phyloP scores from a whole-genome alignment of 2,888 invertebrate genomes.

The Xestia xanthographa region DNA sequence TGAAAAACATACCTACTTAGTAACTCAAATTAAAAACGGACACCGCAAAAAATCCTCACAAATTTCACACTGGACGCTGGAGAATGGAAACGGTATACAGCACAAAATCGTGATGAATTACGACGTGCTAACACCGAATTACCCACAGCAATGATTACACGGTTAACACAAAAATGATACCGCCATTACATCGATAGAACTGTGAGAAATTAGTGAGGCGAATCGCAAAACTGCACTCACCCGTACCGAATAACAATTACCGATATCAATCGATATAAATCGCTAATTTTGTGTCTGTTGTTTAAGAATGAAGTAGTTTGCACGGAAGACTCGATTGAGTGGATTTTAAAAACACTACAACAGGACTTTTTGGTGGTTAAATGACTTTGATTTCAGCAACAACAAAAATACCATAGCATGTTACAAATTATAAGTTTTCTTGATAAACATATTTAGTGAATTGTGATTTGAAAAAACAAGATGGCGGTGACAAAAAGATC shows the following conservation, averaged over 20 bases:
- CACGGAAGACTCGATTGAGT: constrained; percentile 30
- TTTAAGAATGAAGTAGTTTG: constrained; percentile 41
- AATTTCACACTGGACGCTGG: constrained; percentile 17
- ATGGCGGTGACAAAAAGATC: neutral
- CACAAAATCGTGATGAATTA: constrained; percentile 76
- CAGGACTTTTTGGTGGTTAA: neutral
- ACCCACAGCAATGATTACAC: constrained; percentile 76
- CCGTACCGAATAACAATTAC: constrained; percentile 68
- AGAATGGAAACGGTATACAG: constrained; percentile 63
- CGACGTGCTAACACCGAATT: constrained; percentile 79
- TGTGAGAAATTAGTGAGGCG: constrained; percentile 73
- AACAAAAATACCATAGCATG: neutral
- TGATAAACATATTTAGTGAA: neutral
- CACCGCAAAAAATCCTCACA: constrained; percentile 29
- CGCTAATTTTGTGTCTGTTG: constrained; percentile 59
- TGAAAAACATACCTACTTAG: neutral
- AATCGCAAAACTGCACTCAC: constrained; percentile 71
- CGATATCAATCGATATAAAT: constrained; percentile 68
- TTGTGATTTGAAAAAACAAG: neutral
- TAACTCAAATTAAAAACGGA: constrained; percentile 7
- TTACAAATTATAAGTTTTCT: neutral
- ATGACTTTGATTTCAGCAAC: neutral
- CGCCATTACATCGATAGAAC: constrained; percentile 67
- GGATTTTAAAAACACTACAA: neutral
- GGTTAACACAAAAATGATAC: constrained; percentile 72